phyloP scores from a whole-genome alignment of 1,140 invertebrate species.

The Leptopilina clavipes region DNA sequence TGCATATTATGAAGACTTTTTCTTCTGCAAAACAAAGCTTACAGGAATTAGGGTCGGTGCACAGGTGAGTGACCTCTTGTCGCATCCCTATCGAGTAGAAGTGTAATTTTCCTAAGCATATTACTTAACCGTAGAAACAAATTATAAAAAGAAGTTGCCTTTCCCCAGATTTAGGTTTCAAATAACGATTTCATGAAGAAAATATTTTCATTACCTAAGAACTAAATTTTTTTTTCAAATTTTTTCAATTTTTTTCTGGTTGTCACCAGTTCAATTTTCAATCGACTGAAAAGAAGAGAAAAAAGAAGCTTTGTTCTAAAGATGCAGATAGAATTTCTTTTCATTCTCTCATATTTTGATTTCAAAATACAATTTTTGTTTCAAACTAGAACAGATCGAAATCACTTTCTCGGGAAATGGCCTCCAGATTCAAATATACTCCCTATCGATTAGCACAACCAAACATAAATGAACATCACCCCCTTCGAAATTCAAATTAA shows the following conservation, averaged over 20 bases:
- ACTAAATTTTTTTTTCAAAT: too few species aligned
- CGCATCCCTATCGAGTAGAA: constrained; percentile 15
- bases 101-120: constrained; percentile 11
- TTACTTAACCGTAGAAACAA: neutral
- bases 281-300: too few species aligned
- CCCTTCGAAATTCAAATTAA: constrained; percentile 18
- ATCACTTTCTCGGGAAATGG: constrained; percentile 2
- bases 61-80: constrained; percentile 22
- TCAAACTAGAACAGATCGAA: constrained; percentile 13
- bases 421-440: constrained; percentile 4
- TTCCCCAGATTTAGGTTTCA: too few species aligned
- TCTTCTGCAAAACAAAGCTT: constrained; percentile 26
- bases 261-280: too few species aligned
- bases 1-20: constrained; percentile 9
- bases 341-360: too few species aligned
- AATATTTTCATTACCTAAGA: too few species aligned
- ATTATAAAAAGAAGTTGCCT: neutral
- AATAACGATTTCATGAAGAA: too few species aligned
- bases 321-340: too few species aligned
- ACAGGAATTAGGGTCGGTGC: constrained; percentile 29
- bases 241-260: too few species aligned
- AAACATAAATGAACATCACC: constrained; percentile 13
- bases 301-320: too few species aligned
- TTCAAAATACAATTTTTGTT: too few species aligned
- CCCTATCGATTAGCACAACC: neutral